A percentile compares a stretch with the other conserved stretches of the same genome.
Evolutionary conservation across 1,140 invertebrate genomes (phyloP).

Genomic region (Zaprionus capensis): DNA sequence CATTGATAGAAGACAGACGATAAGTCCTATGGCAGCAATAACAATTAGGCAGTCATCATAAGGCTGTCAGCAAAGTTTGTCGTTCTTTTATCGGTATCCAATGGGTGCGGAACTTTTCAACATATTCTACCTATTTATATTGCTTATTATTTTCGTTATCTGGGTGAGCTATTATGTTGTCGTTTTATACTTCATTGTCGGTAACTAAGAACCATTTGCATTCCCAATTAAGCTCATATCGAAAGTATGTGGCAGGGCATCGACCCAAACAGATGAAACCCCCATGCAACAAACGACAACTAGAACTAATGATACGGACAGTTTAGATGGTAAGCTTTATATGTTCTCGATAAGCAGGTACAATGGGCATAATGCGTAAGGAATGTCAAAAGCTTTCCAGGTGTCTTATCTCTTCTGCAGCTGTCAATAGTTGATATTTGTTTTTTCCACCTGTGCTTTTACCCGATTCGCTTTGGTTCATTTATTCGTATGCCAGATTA

Average conservation of each 20-base stretch:
- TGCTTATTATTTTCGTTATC: slow-evolving; percentile 4
- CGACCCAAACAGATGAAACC: neutral
- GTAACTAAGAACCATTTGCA: neutral
- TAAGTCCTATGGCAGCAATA: neutral
- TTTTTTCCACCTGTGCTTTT: neutral
- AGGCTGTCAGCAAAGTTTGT: slow-evolving; percentile 19
- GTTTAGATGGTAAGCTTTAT: slow-evolving; percentile 14
- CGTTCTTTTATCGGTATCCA: neutral
- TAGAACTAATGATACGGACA: slow-evolving; percentile 1
- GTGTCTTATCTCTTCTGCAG: neutral
- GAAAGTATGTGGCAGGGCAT: neutral
- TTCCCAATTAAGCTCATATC: neutral
- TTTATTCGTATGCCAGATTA: neutral
- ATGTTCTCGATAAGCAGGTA: neutral
- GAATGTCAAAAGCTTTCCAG: neutral
- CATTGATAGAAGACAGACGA: slow-evolving; percentile 17
- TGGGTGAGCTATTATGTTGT: slow-evolving; percentile 20
- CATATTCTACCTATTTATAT: neutral
- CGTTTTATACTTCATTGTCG: neutral
- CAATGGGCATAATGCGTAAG: neutral
- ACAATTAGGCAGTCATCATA: slow-evolving; percentile 19
- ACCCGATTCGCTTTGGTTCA: neutral
- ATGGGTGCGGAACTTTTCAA: slow-evolving; percentile 17
- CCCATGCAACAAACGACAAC: neutral
- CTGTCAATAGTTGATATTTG: neutral